Percentiles rank a stretch among this genome's conserved stretches.
These are phyloP conservation scores for Anniella stebbinsi DNA, from an alignment of 2,797 vertebrate species.

Conservation along the genomic window DNA sequence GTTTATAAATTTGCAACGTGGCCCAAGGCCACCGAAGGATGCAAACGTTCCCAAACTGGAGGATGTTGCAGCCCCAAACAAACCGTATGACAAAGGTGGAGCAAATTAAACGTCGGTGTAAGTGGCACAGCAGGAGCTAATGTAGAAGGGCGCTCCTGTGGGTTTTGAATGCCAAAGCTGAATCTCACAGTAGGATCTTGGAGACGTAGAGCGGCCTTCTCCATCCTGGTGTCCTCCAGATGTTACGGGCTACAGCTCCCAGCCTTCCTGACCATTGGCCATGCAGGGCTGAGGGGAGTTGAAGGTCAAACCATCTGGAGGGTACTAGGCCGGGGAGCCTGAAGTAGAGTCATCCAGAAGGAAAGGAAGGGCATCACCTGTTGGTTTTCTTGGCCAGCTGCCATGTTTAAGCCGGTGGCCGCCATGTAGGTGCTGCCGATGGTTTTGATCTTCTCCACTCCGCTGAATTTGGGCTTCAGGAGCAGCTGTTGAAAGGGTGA, in stretches of 20 bases:
- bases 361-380: constrained; percentile 75
- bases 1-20: neutral
- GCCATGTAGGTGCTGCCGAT: constrained; percentile 95
- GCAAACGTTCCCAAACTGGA: neutral
- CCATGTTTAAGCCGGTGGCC: constrained; percentile 84
- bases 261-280: no score
- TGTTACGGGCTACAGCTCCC: no score
- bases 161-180: neutral
- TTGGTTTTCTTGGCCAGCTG: constrained; percentile 74
- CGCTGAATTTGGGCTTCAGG: constrained; percentile 90
- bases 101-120: neutral
- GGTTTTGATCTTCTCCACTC: constrained; percentile 93
- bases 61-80: neutral
- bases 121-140: neutral
- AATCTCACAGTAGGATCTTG: no score
- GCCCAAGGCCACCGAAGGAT: neutral
- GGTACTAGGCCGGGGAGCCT: no score
- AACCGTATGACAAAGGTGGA: neutral
- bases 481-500: constrained; percentile 78
- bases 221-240: no score
- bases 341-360: neutral
- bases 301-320: no score
- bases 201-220: neutral
- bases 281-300: no score
- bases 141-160: neutral